phyloP scores from a whole-genome alignment of 2,113 vertebrate genomes.

The Condylura cristata region DNA sequence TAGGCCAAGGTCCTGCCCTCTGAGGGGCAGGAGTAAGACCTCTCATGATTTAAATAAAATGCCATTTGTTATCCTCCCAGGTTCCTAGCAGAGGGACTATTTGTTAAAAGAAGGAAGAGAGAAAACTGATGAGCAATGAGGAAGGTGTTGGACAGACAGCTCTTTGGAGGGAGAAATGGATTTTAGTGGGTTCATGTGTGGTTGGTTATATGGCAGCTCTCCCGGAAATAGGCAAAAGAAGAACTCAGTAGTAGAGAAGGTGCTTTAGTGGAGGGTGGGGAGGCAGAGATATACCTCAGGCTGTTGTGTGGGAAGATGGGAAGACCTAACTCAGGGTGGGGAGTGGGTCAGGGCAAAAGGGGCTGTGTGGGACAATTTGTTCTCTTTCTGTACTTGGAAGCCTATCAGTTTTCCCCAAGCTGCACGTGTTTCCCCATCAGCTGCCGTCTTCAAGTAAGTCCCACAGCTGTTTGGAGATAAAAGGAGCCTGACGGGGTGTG shows the following conservation, averaged over 20 bases:
- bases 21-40: background rate
- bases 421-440: background rate
- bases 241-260: background rate
- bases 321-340: background rate
- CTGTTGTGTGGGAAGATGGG: background rate
- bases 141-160: background rate
- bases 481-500: background rate
- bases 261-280: accelerated
- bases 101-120: background rate
- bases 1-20: background rate
- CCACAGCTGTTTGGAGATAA: background rate
- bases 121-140: background rate
- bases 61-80: background rate
- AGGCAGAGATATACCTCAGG: background rate
- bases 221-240: background rate
- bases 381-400: background rate
- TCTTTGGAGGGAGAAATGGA: background rate
- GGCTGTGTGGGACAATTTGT: background rate
- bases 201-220: background rate
- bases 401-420: background rate
- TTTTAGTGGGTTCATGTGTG: background rate
- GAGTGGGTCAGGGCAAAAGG: background rate
- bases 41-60: background rate
- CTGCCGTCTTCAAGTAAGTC: background rate
- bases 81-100: background rate